These are phyloP conservation scores for Myxocyprinus asiaticus DNA, from an alignment of 2,113 vertebrate species.

Conservation along the genomic window DNA sequence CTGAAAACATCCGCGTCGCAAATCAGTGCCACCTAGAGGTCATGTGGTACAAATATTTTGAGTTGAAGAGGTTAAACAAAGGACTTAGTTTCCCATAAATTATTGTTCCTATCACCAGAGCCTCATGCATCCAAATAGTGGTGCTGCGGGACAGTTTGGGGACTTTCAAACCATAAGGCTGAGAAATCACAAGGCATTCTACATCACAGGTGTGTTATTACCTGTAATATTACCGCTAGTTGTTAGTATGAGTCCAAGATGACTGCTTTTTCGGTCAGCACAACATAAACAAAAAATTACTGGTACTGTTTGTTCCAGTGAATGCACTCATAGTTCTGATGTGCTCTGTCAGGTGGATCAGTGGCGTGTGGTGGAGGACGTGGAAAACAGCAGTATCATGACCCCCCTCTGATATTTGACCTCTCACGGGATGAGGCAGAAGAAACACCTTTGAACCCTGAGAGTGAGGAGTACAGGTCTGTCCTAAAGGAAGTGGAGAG, in stretches of 20 bases:
- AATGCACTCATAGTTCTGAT: neutral
- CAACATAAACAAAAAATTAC: no score
- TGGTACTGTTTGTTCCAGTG: neutral
- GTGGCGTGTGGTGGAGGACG: constrained; percentile 79
- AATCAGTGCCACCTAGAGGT: no score
- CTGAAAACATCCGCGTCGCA: no score
- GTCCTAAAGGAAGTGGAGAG: constrained; percentile 65
- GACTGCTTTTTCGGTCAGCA: no score
- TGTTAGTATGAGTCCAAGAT: no score
- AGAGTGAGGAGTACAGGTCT: constrained; percentile 71
- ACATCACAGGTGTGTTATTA: constrained; percentile 80
- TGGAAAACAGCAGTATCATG: constrained; percentile 74
- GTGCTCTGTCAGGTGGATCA: constrained; percentile 79
- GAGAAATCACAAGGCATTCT: constrained; percentile 87
- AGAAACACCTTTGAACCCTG: constrained; percentile 69
- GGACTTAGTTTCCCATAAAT: no score
- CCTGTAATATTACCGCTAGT: neutral
- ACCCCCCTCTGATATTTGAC: constrained; percentile 87
- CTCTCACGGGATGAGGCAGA: constrained; percentile 77
- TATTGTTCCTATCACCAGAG: constrained; percentile 66
- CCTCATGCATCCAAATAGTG: constrained; percentile 93
- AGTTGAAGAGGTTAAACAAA: no score
- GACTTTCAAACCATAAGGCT: constrained; percentile 79
- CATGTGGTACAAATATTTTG: no score
- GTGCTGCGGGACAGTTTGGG: constrained; percentile 84